Conservation (phyloP, 2,888 invertebrate genomes). For the Tortricodes alternella region DNA sequence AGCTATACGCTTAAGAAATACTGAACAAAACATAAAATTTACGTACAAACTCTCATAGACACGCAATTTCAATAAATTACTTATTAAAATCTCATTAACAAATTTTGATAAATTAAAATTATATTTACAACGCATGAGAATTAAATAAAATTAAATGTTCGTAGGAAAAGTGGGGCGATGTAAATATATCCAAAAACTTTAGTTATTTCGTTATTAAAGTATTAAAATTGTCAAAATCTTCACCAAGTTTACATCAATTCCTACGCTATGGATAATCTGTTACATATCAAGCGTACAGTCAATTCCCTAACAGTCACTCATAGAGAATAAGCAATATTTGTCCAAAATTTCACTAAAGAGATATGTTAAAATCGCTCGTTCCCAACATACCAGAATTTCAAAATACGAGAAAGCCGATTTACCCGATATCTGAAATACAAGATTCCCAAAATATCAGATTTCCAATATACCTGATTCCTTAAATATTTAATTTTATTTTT, state of each 20-base stretch:
- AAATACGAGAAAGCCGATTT: too few species aligned
- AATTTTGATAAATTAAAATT: constrained; percentile 62
- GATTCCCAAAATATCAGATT: too few species aligned
- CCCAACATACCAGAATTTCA: too few species aligned
- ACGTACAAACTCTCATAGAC: constrained; percentile 66
- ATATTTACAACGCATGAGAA: constrained; percentile 66
- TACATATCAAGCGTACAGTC: constrained; percentile 17
- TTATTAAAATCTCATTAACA: constrained; percentile 57
- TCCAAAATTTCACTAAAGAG: constrained; percentile 22
- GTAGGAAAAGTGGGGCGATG: constrained; percentile 39
- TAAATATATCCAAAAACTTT: constrained; percentile 66
- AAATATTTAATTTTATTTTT: too few species aligned
- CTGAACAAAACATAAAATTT: constrained; percentile 81
- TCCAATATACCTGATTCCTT: too few species aligned
- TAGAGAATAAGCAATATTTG: constrained; percentile 29
- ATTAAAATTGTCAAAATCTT: constrained; percentile 39
- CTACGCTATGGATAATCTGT: constrained; percentile 33
- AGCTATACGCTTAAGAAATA: constrained; percentile 74
- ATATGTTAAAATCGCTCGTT: constrained; percentile 29
- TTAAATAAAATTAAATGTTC: constrained; percentile 39
- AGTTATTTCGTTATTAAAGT: constrained; percentile 32
- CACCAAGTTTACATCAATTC: constrained; percentile 38
- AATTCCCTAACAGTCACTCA: constrained; percentile 29
- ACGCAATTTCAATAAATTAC: constrained; percentile 56
- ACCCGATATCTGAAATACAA: too few species aligned